Evolutionary conservation across 1,140 invertebrate genomes (phyloP).

Genomic region (Aphis craccivora): DNA sequence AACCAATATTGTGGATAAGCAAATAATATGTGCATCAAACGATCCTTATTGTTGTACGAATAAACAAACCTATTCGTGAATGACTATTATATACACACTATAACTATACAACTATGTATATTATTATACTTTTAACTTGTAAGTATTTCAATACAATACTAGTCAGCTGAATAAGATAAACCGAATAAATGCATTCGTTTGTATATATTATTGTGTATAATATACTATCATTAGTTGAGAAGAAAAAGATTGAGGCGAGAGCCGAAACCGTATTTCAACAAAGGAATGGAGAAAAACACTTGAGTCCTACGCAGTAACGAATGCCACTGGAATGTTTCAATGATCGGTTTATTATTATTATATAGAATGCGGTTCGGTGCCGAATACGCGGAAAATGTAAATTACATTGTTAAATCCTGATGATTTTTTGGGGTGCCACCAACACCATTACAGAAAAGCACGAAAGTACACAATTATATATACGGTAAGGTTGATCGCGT

Average conservation of each 20-base stretch:
- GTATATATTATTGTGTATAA: neutral
- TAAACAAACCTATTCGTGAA: neutral
- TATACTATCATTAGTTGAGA: neutral
- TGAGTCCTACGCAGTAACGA: neutral
- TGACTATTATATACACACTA: neutral
- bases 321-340: neutral
- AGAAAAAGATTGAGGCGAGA: neutral
- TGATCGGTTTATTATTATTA: conserved; percentile 20
- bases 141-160: neutral
- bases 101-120: neutral
- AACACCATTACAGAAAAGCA: neutral
- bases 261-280: neutral
- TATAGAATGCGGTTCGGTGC: neutral
- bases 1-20: conserved; percentile 1
- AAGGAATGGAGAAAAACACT: neutral
- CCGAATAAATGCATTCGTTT: neutral
- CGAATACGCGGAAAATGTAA: neutral
- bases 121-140: neutral
- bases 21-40: neutral
- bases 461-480: neutral
- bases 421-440: neutral
- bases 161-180: neutral
- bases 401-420: conserved; percentile 32
- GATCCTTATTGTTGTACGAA: neutral
- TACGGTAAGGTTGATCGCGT: neutral